A percentile compares a stretch with the other conserved stretches of the same genome.
phyloP scores from a whole-genome alignment of 2,113 vertebrate species.

The Nothoprocta perdicaria region DNA sequence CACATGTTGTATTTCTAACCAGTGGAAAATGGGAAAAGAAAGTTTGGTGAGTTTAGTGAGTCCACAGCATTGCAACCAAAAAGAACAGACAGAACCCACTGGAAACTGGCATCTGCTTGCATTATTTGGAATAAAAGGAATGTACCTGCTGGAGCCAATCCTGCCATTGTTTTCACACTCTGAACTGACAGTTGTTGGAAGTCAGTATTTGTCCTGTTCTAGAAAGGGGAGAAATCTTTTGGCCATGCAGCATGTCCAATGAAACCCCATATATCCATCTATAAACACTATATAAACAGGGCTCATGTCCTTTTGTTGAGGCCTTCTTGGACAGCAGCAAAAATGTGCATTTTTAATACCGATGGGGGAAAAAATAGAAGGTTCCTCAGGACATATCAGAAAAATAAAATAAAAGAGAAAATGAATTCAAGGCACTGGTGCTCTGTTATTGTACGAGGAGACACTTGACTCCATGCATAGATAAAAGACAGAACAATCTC shows the following conservation, averaged over 20 bases:
- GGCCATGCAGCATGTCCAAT: neutral
- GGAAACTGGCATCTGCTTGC: neutral
- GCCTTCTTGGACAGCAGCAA: neutral
- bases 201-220: neutral
- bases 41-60: rapidly evolving
- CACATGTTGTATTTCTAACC: neutral
- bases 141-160: neutral
- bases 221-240: neutral
- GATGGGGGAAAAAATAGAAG: neutral
- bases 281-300: neutral
- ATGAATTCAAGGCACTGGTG: slow-evolving; percentile 12
- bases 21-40: neutral
- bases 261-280: neutral
- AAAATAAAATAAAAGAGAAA: neutral
- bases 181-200: slow-evolving; percentile 17
- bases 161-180: neutral
- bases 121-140: neutral
- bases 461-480: neutral
- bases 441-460: slow-evolving; percentile 3
- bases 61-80: neutral
- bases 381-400: neutral
- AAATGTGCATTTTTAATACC: neutral
- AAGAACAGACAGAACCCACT: neutral
- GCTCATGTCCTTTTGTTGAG: neutral
- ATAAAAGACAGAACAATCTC: slow-evolving; percentile 52